Base-by-base conservation (phyloP, 1,140 invertebrate species). In the Bombus vancouverensis region DNA sequence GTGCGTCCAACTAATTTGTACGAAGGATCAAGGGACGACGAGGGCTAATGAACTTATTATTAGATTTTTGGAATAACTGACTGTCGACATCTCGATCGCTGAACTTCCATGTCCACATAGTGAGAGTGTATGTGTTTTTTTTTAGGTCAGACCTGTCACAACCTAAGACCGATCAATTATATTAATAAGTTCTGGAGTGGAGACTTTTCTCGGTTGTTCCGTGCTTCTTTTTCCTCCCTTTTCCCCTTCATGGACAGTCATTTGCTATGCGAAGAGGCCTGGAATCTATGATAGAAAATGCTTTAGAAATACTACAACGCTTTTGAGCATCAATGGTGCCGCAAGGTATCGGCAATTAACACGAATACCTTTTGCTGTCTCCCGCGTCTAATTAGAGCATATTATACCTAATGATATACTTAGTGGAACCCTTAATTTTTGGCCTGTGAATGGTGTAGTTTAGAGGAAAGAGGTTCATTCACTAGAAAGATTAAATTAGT, bases 21-120 rank as follows among this genome's bases (percentile, higher is more conserved):
- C 57, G 57, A 53, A 37, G 72, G 44, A 18, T 37, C 66, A 70
- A 84, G 53, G 18, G 57, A 28, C 59, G 76, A 80, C 5, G 59
- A 77, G 65, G 81, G 79, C 88, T 92, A 92, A 93, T 89, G 88
- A 93, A 90, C 91, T 92, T 92, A 91, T 91, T 92, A 93, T 92
- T 92, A 91, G 92, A 93, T 91, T 92, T 92, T 80, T 65, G 81
- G 83, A 91, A 90, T 91, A 83, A 71, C 37, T 71, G 71, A 39
- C 65, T 75, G 82, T 65, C 73, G 57, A 53, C 79, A 72, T 39
- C 39, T 87, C 65, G 84, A 89, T 83, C 81, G 72, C 39, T 39
- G 79, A 86, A 70, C 44, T 70, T 47, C 66, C 37, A 28, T 59
- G 66, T 71, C 37, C 73, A 65, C 59, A 22, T 42, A 84, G 68